Base-by-base conservation (phyloP, 2,797 vertebrate genomes). In the Psittacula echo region DNA sequence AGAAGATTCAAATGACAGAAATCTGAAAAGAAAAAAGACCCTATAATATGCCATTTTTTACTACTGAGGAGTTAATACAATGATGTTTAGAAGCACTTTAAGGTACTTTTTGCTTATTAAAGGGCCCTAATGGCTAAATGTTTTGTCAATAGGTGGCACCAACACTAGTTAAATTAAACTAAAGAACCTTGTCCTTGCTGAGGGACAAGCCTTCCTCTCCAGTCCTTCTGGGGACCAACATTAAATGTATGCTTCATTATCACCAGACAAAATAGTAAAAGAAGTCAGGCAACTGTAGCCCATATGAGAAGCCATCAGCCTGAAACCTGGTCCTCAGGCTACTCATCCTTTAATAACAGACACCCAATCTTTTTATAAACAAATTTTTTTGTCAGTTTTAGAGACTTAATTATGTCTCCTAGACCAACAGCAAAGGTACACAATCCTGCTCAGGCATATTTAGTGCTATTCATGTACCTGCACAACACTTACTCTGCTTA, bases 121-220 rank as follows among this genome's bases (percentile, higher is more conserved):
- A 76, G 13, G 14, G 11, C 26, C 7, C 18, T 54, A 78, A 86
- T 41, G 76, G n/a, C 18, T 79, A 72, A 64, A 10, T 50, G 53
- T 78, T 87, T 87, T 85, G 70, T 70, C 89, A 94, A 95, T 37
- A 96, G 85, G 54, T 96, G 91, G 87, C 94, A 94, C 58, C 79
- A 95, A 58, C n/a, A 81, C 53, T n/a, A 92, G 68, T 77, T 47
- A 66, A 82, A 80, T 34, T 34, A 85, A 64, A 34, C 1, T 44
- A 44, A 91, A 92, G 56, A 93, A 51, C 4, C 5, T 32, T 27
- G 53, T 30, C 61, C 61, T 85, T 58, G n/a, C 26, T 22, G 16
- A 85, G 20, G 18, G 48, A 32, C 30, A 80, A 79, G 47, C 13
- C n/a, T 37, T 68, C 20, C 47, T 42, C 32, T 79, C 64, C 48